Conservation (phyloP, 2,113 vertebrate species). For the Henicopernis longicauda region DNA sequence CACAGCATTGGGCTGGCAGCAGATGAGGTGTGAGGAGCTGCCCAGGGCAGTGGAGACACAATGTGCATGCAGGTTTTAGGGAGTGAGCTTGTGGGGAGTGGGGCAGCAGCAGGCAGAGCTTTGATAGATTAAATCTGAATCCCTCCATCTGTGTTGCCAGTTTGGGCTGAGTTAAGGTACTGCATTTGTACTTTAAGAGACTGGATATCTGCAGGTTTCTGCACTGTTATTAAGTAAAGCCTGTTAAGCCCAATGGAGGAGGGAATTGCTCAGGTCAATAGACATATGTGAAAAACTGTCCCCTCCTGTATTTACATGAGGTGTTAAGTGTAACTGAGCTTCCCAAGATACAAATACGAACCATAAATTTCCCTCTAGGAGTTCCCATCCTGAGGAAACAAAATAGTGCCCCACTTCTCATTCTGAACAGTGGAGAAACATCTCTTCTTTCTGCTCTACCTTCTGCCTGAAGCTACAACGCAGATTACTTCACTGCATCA, state of each 20-base stretch:
- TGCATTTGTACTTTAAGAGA: neutral
- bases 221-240: neutral
- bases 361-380: neutral
- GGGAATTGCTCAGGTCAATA: neutral
- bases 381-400: neutral
- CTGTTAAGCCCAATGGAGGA: neutral
- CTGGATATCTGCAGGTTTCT: neutral
- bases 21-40: neutral
- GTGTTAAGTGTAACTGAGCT: neutral
- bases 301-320: neutral
- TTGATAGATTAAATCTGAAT: neutral
- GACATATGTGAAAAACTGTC: neutral
- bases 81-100: neutral
- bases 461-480: neutral
- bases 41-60: neutral
- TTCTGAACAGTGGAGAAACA: neutral
- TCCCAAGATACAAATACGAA: neutral
- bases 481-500: neutral
- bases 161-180: neutral
- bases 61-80: fast-evolving
- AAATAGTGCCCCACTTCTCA: neutral
- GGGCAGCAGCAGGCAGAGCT: neutral
- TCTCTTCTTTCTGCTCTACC: neutral
- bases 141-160: neutral
- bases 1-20: neutral